These are phyloP conservation scores for Fragum sueziense DNA, from an alignment of 2,888 invertebrate genomes.

Conservation along the genomic window DNA sequence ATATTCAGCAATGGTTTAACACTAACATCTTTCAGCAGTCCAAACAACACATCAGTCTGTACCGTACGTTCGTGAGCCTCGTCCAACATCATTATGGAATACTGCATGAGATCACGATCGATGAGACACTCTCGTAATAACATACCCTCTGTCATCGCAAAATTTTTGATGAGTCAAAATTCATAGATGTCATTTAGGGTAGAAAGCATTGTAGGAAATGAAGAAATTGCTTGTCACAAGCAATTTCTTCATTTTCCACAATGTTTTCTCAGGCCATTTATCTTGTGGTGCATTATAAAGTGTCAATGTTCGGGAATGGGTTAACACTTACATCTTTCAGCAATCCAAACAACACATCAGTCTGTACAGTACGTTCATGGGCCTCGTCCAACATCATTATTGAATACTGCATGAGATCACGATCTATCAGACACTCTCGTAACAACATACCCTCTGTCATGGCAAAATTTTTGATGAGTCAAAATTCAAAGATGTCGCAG, in stretches of 20 bases:
- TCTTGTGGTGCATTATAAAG: not conserved
- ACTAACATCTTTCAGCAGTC: slow-evolving; percentile 83
- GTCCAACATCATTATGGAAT: slow-evolving; percentile 99
- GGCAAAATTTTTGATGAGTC: too few species aligned
- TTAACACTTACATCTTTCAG: slow-evolving; percentile 77
- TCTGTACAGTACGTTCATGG: slow-evolving; percentile 98
- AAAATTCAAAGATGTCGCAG: too few species aligned
- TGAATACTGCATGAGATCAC: slow-evolving; percentile 93
- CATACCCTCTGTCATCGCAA: slow-evolving; percentile 99
- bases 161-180: too few species aligned
- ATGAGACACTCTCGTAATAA: slow-evolving; percentile 97
- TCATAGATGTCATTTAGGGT: not conserved
- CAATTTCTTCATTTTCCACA: not conserved
- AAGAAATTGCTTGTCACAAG: not conserved
- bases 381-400: slow-evolving; percentile 99
- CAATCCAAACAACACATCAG: slow-evolving; percentile 97
- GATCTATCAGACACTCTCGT: slow-evolving; percentile 97
- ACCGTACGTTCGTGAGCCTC: slow-evolving; percentile 99
- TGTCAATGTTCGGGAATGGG: not conserved
- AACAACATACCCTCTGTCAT: slow-evolving; percentile 99
- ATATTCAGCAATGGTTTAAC: too few species aligned
- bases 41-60: slow-evolving; percentile 99
- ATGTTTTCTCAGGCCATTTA: not conserved
- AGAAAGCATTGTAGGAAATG: too few species aligned
- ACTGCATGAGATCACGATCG: slow-evolving; percentile 94